Base-by-base conservation (phyloP, 2,888 invertebrate species). In the Pandemis corylana region DNA sequence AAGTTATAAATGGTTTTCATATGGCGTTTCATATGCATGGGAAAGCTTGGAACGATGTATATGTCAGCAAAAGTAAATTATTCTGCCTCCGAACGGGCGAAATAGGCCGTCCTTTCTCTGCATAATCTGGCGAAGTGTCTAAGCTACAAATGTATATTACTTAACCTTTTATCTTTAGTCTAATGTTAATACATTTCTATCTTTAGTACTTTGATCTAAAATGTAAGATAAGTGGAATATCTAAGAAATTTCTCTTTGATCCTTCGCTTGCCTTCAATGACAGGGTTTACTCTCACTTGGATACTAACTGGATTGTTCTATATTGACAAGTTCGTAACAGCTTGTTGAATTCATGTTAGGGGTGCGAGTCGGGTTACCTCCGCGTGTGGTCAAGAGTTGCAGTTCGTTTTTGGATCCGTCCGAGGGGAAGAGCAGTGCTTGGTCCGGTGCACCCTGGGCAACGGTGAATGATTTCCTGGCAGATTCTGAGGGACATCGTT, bases 1-100 rank as follows among this genome's bases (percentile, higher is more conserved):
- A 59, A 59, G 28, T 28, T 28, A 59, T 59, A 20, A 59, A 59
- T 59, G 59, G 59, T 28, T 59, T 56, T 59, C 59, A 28, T 28
- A 59, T 28, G 28, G 12, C 20, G 59, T 28, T 59, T 28, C 59
- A 59, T 65, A 46, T 65, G 49, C 63, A 51, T 10, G 41, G 13
- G 61, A 61, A 68, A 46, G n/a, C 61, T 4, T 51, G 42, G 63
- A 41, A 42, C 20, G 41, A 5, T 15, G 15, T 28, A 59, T 12
- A 59, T 28, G 64, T 71, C 70, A 56, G 70, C 70, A 53, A 15
- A 42, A 64, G 53, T 71, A 64, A 71, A 71, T 71, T 64, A 71
- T 71, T 56, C 70, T 53, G 64, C 41, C 53, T 44, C 53, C 5
- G 13, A 53, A 13, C 42, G 20, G 62, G 28, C 44, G 42, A 56